These are phyloP conservation scores for Morpho achilles DNA, from an alignment of 2,888 invertebrate genomes.

Conservation along the genomic window DNA sequence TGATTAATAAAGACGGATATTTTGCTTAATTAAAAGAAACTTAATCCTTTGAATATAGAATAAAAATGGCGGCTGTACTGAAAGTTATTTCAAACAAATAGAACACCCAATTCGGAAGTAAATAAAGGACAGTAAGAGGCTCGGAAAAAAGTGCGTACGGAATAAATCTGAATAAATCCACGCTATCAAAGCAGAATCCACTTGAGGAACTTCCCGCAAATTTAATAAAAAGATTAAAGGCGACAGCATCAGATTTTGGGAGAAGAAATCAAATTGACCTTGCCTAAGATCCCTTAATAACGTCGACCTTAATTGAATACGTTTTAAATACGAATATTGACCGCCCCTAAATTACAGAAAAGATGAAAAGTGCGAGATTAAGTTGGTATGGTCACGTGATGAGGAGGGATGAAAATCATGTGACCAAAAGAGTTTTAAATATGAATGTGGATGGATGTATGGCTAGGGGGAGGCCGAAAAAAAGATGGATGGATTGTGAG, in stretches of 20 bases:
- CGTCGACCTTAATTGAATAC: conserved; percentile 31
- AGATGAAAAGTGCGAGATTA: no score
- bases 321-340: conserved; percentile 21
- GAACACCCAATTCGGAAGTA: conserved; percentile 2
- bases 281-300: conserved; percentile 27
- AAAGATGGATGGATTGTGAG: no score
- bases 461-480: no score
- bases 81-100: conserved; percentile 6
- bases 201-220: conserved; percentile 23
- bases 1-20: no score
- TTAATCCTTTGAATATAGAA: no score
- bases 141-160: conserved; percentile 6
- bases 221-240: conserved; percentile 33
- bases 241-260: conserved; percentile 28
- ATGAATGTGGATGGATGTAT: no score
- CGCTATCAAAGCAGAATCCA: conserved; percentile 21
- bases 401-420: no score
- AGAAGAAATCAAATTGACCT: conserved; percentile 30
- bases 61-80: background rate
- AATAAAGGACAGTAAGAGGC: conserved; percentile 1
- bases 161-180: conserved; percentile 20
- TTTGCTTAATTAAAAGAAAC: no score
- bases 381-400: no score
- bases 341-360: background rate
- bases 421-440: no score